A percentile compares a stretch with the other conserved stretches of the same genome.
These are phyloP conservation scores for Gobius niger DNA, from an alignment of 2,113 vertebrate species.

Conservation along the genomic window DNA sequence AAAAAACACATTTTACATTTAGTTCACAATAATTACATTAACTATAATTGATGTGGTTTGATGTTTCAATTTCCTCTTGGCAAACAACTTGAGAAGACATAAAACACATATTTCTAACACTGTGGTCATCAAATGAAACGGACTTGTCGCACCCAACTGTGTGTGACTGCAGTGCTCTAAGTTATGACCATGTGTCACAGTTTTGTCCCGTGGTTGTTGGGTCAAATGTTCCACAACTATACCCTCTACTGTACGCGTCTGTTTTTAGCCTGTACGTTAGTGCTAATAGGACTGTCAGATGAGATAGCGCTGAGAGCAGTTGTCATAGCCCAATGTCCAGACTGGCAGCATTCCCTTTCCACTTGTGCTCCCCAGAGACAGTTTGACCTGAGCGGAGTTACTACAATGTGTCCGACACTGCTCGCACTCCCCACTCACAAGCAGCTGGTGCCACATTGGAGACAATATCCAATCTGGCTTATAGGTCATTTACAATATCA, in stretches of 20 bases:
- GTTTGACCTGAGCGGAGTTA: constrained; percentile 66
- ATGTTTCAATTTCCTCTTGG: constrained; percentile 66
- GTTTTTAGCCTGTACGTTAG: constrained; percentile 28
- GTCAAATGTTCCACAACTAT: constrained; percentile 3
- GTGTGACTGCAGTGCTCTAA: background rate
- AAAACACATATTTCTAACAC: constrained; percentile 67
- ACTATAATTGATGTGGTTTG: constrained; percentile 42
- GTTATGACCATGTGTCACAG: constrained; percentile 10
- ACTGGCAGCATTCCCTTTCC: constrained; percentile 66
- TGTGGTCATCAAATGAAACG: constrained; percentile 36
- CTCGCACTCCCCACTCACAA: constrained; percentile 16
- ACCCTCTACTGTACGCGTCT: constrained; percentile 14
- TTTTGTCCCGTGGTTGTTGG: background rate
- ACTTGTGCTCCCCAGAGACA: constrained; percentile 61
- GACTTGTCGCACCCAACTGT: constrained; percentile 27
- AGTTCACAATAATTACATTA: constrained; percentile 49
- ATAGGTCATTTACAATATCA: constrained; percentile 19
- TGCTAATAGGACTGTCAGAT: constrained; percentile 61
- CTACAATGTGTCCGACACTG: constrained; percentile 57
- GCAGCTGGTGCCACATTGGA: constrained; percentile 6
- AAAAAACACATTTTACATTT: no score
- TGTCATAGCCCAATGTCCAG: constrained; percentile 60
- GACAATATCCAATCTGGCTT: background rate
- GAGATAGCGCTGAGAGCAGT: constrained; percentile 68
- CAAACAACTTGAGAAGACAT: constrained; percentile 59